A percentile compares a stretch with the other conserved stretches of the same genome.
Conservation (phyloP, 1,140 invertebrate genomes). For the Schlechtendalia chinensis region DNA sequence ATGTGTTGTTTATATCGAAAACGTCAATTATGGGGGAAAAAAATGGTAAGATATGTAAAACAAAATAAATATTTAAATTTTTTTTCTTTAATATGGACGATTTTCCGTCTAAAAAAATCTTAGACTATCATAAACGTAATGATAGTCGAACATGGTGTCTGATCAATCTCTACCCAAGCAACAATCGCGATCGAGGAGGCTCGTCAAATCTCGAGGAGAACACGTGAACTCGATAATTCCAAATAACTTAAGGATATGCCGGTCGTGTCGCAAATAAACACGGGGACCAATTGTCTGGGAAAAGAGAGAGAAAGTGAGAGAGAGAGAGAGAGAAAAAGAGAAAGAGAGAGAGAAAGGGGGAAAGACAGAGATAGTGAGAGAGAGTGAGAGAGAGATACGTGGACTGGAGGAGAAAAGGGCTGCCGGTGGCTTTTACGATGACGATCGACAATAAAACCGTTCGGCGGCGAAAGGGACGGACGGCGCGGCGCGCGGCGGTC, state of each 20-base stretch:
- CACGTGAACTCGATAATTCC: slow-evolving; percentile 48
- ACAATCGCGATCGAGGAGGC: background rate
- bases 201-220: background rate
- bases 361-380: background rate
- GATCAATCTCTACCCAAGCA: background rate
- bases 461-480: background rate
- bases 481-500: background rate
- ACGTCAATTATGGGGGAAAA: no score
- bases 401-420: slow-evolving; percentile 46
- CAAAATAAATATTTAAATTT: no score
- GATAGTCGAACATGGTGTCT: background rate
- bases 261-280: slow-evolving; percentile 31
- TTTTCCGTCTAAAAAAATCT: no score
- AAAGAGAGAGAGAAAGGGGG: no score
- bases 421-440: slow-evolving; percentile 47
- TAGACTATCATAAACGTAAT: no score
- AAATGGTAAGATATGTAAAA: no score
- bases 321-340: background rate
- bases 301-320: background rate
- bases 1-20: no score
- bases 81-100: no score
- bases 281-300: slow-evolving; percentile 29
- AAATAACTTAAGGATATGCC: slow-evolving; percentile 39
- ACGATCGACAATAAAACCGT: slow-evolving; percentile 38
- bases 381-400: no score